Base-by-base conservation (phyloP, 2,888 invertebrate species). In the Spicauda simplicius region DNA sequence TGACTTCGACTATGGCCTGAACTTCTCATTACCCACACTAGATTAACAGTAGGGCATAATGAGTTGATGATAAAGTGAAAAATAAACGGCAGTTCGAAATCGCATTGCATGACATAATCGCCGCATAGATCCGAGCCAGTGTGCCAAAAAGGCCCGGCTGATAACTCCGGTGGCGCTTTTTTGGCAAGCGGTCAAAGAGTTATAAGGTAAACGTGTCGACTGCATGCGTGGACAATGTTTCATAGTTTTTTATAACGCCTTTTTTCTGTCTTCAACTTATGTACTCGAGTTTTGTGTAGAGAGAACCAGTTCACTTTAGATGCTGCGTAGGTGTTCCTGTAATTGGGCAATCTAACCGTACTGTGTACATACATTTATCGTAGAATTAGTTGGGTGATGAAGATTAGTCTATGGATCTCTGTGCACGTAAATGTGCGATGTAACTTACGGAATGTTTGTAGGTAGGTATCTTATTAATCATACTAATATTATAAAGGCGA, bases 91-190 rank as follows among this genome's bases (percentile, higher is more conserved):
- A 76, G 78, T 81, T 82, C 77, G 77, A 79, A 84, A 87, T 85
- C 79, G 83, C 81, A 82, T 79, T 82, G 87, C 86, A 90, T 93
- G 92, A 93, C 91, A 92, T 90, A 92, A 93, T 90, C 91, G 83
- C 88, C 81, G 75, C 77, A 85, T 87, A 85, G 88, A 91, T 90
- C 88, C 90, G 87, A 86, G 84, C 86, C 81, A 84, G 75, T 83
- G 88, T 91, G 92, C 92, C 91, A 92, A 89, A 84, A 85, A 81
- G 77, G 73, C 80, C 75, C 81, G 78, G 77, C 76, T 81, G 77
- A 78, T 80, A 79, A 80, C 81, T 78, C 80, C 76, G 80, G 78
- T 79, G 82, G 76, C 78, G 77, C 74, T 85, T 87, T 89, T 88
- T 88, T 93, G 92, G 92, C 92, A 87, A 77, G 71, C 75, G 79